Evolutionary conservation across 2,113 vertebrate species (phyloP).

Genomic region (Passerina amoena): DNA sequence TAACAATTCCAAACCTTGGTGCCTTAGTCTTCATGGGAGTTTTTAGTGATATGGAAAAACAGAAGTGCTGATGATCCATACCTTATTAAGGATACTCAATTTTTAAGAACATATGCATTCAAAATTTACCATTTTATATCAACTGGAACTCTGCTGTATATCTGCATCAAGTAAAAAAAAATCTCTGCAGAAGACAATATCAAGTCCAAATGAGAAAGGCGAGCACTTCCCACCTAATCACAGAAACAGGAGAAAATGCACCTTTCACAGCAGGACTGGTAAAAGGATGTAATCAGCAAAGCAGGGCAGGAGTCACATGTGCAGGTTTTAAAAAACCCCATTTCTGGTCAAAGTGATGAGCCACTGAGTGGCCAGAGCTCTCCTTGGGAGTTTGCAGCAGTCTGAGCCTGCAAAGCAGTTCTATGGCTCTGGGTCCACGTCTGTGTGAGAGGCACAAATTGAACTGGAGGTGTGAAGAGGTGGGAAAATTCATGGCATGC

Average conservation of each 20-base stretch:
- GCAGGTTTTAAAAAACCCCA: neutral
- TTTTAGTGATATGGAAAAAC: neutral
- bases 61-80: neutral
- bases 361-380: neutral
- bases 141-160: neutral
- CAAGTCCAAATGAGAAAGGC: neutral
- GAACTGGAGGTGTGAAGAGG: neutral
- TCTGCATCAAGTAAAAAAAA: neutral
- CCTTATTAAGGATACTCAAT: slow-evolving; percentile 29
- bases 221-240: neutral
- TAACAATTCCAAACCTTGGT: neutral
- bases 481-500: slow-evolving; percentile 30
- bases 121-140: slow-evolving; percentile 44
- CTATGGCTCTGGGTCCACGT: neutral
- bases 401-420: neutral
- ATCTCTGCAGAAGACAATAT: neutral
- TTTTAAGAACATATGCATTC: slow-evolving; percentile 41
- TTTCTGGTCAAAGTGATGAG: neutral
- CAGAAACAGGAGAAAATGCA: neutral
- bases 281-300: neutral
- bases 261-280: neutral
- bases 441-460: neutral
- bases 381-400: neutral
- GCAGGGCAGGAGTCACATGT: neutral
- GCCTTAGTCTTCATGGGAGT: slow-evolving; percentile 31